phyloP scores from a whole-genome alignment of 2,797 vertebrate genomes.

The Rhynchotus rufescens region DNA sequence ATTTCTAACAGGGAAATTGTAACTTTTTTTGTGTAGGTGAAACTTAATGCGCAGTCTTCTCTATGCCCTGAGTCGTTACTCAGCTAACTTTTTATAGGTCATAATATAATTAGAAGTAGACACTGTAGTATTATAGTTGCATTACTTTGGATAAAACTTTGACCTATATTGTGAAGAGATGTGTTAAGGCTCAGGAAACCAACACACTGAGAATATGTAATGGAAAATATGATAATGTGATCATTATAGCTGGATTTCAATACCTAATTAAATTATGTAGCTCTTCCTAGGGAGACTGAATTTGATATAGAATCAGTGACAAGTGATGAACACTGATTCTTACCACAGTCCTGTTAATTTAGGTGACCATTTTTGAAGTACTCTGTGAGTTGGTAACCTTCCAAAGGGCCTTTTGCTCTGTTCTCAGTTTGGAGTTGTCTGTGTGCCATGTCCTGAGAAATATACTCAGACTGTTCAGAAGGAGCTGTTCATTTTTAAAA shows the following conservation, averaged over 20 bases:
- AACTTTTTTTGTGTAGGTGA: background rate
- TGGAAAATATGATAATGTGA: background rate
- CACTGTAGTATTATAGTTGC: slow-evolving; percentile 12
- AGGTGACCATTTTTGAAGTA: background rate
- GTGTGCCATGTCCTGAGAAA: background rate
- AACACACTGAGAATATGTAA: slow-evolving; percentile 25
- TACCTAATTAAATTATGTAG: background rate
- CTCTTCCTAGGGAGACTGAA: background rate
- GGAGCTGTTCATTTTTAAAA: no score
- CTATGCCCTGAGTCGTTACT: slow-evolving; percentile 16
- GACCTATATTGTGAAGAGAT: slow-evolving; percentile 28
- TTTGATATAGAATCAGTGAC: background rate
- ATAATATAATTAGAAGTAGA: slow-evolving; percentile 52
- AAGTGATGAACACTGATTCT: background rate
- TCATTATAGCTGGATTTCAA: background rate
- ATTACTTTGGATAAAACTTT: slow-evolving; percentile 38
- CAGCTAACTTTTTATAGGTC: slow-evolving; percentile 53
- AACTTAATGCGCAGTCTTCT: slow-evolving; percentile 23
- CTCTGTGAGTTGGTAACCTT: background rate
- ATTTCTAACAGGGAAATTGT: background rate
- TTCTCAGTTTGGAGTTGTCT: background rate
- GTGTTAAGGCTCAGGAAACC: slow-evolving; percentile 28
- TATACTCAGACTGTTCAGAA: background rate
- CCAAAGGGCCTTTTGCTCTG: background rate
- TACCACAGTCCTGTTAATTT: background rate